Percentiles rank a stretch among this genome's conserved stretches.
Evolutionary conservation across 1,140 invertebrate species (phyloP).

Genomic region (Nasonia giraulti): DNA sequence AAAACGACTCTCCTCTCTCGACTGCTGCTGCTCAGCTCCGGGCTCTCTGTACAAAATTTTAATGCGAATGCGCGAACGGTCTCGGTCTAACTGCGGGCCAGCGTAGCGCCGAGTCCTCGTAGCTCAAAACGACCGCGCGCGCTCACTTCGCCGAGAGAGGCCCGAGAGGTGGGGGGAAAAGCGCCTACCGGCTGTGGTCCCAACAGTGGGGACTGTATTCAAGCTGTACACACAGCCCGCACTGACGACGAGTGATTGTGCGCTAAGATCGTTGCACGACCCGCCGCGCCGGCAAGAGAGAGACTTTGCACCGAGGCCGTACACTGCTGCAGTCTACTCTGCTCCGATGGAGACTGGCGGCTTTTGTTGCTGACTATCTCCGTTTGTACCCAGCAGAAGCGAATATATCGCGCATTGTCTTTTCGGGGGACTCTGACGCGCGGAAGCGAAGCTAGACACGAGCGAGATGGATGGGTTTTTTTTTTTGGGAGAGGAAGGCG

Average conservation of each 20-base stretch:
- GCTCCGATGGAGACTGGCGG: not conserved
- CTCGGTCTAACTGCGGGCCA: slow-evolving; percentile 71
- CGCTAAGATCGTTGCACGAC: slow-evolving; percentile 2
- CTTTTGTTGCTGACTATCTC: not conserved
- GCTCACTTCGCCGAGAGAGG: not conserved
- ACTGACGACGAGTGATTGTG: slow-evolving; percentile 35
- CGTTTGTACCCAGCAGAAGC: no score
- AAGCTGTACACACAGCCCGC: not conserved
- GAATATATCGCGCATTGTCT: not conserved
- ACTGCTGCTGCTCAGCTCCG: not conserved
- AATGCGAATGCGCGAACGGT: slow-evolving; percentile 73
- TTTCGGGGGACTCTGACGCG: not conserved
- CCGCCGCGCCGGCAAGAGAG: not conserved
- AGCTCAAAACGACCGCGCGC: slow-evolving; percentile 55
- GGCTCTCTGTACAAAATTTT: slow-evolving; percentile 57
- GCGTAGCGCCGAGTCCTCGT: slow-evolving; percentile 62
- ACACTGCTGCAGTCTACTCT: not conserved
- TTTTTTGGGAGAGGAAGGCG: no score
- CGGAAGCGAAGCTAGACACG: no score
- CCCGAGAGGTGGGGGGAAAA: slow-evolving; percentile 61
- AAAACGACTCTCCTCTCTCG: no score
- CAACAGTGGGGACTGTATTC: slow-evolving; percentile 37
- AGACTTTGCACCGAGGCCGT: slow-evolving; percentile 9
- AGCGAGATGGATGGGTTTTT: no score
- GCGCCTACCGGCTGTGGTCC: slow-evolving; percentile 53